Evolutionary conservation across 2,888 invertebrate genomes (phyloP).

Genomic region (Amiota communis): DNA sequence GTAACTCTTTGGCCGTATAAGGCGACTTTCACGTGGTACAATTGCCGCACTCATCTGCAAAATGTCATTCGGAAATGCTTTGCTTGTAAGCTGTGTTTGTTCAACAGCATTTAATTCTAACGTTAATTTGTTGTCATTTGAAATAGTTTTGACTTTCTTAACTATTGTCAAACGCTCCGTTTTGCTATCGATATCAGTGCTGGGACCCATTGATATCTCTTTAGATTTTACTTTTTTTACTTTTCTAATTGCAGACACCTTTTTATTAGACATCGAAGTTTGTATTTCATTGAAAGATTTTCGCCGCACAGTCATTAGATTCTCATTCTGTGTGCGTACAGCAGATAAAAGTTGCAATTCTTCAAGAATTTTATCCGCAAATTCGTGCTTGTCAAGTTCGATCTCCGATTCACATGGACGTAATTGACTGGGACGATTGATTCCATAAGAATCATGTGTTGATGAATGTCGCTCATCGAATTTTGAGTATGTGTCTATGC

Average conservation of each 20-base stretch:
- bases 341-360: slow-evolving; percentile 70
- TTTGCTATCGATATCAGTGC: slow-evolving; percentile 39
- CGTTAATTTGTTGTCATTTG: slow-evolving; percentile 47
- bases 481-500: slow-evolving; percentile 65
- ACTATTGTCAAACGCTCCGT: slow-evolving; percentile 49
- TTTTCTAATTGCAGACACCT: slow-evolving; percentile 57
- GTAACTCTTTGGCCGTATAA: slow-evolving; percentile 77
- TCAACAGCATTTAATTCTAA: slow-evolving; percentile 33
- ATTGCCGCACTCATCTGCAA: slow-evolving; percentile 23
- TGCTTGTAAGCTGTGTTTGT: no score
- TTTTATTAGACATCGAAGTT: slow-evolving; percentile 28
- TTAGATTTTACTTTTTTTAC: slow-evolving; percentile 64
- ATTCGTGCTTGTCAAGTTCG: slow-evolving; percentile 62
- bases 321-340: slow-evolving; percentile 59
- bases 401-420: slow-evolving; percentile 55
- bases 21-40: slow-evolving; percentile 60
- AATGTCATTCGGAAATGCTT: slow-evolving; percentile 21
- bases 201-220: slow-evolving; percentile 52
- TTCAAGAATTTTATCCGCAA: slow-evolving; percentile 70
- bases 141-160: slow-evolving; percentile 67
- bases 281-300: slow-evolving; percentile 21
- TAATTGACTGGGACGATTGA: slow-evolving; percentile 59
- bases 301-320: slow-evolving; percentile 37
- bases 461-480: slow-evolving; percentile 8
- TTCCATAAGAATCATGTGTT: slow-evolving; percentile 19